Conservation (phyloP, 2,888 invertebrate species). For the Theretra japonica region DNA sequence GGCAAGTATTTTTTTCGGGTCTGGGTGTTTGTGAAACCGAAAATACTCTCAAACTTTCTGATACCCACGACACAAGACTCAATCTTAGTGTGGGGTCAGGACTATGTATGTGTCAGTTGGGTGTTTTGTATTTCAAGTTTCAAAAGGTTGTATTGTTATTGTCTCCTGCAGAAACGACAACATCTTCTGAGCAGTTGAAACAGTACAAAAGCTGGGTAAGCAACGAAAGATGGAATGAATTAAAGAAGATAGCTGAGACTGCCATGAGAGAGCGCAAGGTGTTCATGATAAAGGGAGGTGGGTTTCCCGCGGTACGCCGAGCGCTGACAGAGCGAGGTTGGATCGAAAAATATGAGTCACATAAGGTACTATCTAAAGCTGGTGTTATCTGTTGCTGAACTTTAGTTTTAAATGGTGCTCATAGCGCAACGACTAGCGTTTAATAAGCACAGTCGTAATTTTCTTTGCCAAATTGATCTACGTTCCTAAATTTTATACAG, state of each 20-base stretch:
- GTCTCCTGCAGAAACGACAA: slow-evolving; percentile 54
- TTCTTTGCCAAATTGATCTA: too few species aligned
- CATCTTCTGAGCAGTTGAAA: slow-evolving; percentile 74
- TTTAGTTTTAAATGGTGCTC: neutral
- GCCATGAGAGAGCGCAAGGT: slow-evolving; percentile 87
- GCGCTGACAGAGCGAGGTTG: slow-evolving; percentile 89
- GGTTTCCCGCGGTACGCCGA: slow-evolving; percentile 88
- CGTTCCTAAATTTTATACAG: too few species aligned
- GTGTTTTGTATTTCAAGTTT: too few species aligned
- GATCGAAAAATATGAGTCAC: slow-evolving; percentile 87
- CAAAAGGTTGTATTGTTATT: neutral
- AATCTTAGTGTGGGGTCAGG: too few species aligned
- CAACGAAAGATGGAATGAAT: slow-evolving; percentile 86
- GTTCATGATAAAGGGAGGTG: slow-evolving; percentile 89
- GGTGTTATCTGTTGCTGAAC: neutral
- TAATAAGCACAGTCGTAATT: too few species aligned
- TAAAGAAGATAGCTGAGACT: slow-evolving; percentile 86
- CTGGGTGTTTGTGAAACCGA: too few species aligned
- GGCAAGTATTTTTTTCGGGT: too few species aligned
- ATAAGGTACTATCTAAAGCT: slow-evolving; percentile 61
- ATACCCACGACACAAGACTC: too few species aligned
- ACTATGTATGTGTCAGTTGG: too few species aligned
- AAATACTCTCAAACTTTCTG: too few species aligned
- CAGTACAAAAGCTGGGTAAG: slow-evolving; percentile 85
- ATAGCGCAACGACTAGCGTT: neutral